Evolutionary conservation across 2,113 vertebrate genomes (phyloP).

Genomic region (Caloenas nicobarica): DNA sequence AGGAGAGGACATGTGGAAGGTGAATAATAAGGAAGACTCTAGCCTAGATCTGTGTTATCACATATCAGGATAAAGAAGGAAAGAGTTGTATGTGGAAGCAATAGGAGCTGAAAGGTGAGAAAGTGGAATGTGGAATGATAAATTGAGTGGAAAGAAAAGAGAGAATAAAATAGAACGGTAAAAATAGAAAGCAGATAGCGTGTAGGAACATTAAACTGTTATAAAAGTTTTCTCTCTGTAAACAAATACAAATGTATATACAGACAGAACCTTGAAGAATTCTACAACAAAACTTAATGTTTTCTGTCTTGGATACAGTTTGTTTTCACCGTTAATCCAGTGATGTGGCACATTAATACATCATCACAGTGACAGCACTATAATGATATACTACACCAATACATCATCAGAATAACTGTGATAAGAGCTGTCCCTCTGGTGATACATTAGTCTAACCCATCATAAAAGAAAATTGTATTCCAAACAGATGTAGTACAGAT

Average conservation of each 20-base stretch:
- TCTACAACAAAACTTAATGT: not conserved
- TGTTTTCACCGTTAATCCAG: not conserved
- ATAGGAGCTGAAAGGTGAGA: not conserved
- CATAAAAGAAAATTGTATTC: not conserved
- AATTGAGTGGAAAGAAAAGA: not conserved
- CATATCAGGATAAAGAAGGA: not conserved
- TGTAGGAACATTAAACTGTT: not conserved
- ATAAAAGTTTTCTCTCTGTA: not conserved
- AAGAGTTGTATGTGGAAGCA: fast-evolving
- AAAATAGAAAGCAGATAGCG: not conserved
- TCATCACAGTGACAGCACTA: not conserved
- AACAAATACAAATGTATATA: not conserved
- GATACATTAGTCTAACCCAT: not conserved
- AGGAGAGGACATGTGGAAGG: not conserved
- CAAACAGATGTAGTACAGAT: not conserved
- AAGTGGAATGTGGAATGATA: not conserved
- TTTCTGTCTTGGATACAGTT: not conserved
- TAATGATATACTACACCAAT: not conserved
- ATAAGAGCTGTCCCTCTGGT: not conserved
- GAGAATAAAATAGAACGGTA: not conserved
- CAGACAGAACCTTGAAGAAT: not conserved
- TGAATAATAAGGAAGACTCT: not conserved
- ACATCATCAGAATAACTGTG: not conserved
- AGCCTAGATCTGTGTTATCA: not conserved
- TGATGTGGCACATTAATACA: not conserved